Conservation (phyloP, 1,140 invertebrate genomes). For the Anastrepha obliqua region DNA sequence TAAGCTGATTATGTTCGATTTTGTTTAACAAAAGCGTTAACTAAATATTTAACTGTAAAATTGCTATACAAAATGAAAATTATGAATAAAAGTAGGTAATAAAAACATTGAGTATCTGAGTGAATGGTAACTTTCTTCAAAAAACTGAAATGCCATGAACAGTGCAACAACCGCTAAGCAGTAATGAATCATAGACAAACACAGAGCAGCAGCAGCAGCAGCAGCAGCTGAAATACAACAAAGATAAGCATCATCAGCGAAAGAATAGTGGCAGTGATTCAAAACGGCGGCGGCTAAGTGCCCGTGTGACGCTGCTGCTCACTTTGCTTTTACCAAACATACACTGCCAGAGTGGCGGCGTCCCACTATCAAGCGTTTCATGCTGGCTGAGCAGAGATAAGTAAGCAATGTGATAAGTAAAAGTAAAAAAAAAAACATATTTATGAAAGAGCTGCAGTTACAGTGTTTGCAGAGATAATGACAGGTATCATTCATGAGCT, state of each 20-base stretch:
- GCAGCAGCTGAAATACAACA: constrained; percentile 9
- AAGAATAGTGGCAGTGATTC: constrained; percentile 30
- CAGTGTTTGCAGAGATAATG: not conserved
- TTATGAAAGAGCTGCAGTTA: not conserved
- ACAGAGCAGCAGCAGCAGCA: not conserved
- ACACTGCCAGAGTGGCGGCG: too few relatives aligned
- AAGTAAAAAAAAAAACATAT: too few relatives aligned
- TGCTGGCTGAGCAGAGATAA: constrained; percentile 22
- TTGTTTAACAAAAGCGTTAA: constrained; percentile 41
- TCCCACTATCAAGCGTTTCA: not conserved
- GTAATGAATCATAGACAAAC: constrained; percentile 4
- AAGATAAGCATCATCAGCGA: constrained; percentile 35
- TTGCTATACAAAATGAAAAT: constrained; percentile 16
- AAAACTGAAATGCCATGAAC: not conserved
- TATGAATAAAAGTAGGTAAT: constrained; percentile 24
- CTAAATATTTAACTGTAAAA: constrained; percentile 20
- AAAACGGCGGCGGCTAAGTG: constrained; percentile 33
- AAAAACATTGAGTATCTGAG: not conserved
- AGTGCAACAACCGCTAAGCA: not conserved
- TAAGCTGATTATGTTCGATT: not conserved
- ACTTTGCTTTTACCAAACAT: not conserved
- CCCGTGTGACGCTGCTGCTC: not conserved
- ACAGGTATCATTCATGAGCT: not conserved
- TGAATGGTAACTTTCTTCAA: not conserved
- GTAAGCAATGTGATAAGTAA: not conserved